These are phyloP conservation scores for Oplegnathus fasciatus DNA, from an alignment of 2,113 vertebrate genomes.

Conservation along the genomic window DNA sequence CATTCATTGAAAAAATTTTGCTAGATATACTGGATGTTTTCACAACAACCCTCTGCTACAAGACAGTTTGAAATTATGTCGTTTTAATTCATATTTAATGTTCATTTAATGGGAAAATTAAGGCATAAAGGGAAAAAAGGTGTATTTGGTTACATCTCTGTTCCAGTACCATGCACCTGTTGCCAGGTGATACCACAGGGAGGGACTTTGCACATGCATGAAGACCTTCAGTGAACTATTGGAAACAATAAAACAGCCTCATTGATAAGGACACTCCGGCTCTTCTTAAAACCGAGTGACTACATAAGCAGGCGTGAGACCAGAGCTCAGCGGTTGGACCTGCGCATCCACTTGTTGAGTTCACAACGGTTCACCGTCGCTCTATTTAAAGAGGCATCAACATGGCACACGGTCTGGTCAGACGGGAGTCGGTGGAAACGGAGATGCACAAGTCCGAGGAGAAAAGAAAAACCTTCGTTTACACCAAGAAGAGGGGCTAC, in stretches of 20 bases:
- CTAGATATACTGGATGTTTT: background rate
- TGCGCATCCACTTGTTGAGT: conserved; percentile 79
- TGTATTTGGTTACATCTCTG: background rate
- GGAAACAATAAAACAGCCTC: conserved; percentile 2
- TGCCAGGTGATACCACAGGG: background rate
- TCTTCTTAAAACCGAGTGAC: background rate
- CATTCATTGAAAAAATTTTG: background rate
- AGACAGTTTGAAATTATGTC: background rate
- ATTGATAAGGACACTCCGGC: conserved; percentile 50
- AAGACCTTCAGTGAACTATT: background rate
- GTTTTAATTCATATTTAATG: background rate
- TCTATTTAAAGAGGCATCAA: conserved; percentile 83
- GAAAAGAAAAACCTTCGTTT: conserved; percentile 72
- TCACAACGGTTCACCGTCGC: conserved; percentile 59
- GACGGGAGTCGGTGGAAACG: conserved; percentile 81
- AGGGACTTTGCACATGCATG: conserved; percentile 25
- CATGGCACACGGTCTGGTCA: conserved; percentile 80
- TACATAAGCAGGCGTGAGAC: background rate
- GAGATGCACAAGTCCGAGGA: conserved; percentile 80
- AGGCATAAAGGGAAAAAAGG: background rate
- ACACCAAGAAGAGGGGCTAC: conserved; percentile 89
- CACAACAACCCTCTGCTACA: background rate
- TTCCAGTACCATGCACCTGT: background rate
- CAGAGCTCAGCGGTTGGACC: conserved; percentile 26
- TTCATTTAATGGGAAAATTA: too few relatives aligned